Conservation (phyloP, 2,888 invertebrate species). For the Rhaphigaster nebulosa region DNA sequence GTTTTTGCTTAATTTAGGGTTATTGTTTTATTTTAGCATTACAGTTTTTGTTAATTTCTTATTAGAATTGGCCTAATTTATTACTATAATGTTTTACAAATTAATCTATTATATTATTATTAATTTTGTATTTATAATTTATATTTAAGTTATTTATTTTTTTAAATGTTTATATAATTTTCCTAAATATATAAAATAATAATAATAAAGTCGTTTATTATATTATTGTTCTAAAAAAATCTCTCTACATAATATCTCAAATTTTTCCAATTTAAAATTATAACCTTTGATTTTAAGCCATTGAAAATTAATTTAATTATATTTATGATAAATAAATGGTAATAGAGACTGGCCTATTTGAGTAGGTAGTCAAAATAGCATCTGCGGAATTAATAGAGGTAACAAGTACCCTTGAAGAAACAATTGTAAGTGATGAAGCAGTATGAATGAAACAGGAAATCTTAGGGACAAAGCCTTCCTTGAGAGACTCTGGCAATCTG, state of each 20-base stretch:
- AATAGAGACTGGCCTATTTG: neutral
- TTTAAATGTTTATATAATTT: neutral
- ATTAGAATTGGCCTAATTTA: too few relatives aligned
- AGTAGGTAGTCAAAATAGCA: neutral
- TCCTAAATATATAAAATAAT: neutral
- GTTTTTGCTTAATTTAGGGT: too few relatives aligned
- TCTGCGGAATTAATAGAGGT: neutral
- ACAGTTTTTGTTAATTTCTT: too few relatives aligned
- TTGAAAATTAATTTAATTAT: neutral
- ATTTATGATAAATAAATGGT: neutral
- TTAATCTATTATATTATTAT: too few relatives aligned
- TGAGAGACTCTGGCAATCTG: neutral
- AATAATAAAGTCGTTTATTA: neutral
- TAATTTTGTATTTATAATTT: neutral
- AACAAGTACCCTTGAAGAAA: neutral
- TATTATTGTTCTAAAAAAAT: neutral
- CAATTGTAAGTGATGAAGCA: slow-evolving; percentile 15
- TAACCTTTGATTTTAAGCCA: neutral
- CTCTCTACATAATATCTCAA: neutral
- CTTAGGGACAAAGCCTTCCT: neutral
- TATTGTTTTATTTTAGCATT: neutral
- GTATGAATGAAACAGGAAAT: slow-evolving; percentile 26
- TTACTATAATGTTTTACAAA: neutral
- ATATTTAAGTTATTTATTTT: neutral
- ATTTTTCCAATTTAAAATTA: neutral